Evolutionary conservation across 2,888 invertebrate species (phyloP).

Genomic region (Chymomyza procnemis): DNA sequence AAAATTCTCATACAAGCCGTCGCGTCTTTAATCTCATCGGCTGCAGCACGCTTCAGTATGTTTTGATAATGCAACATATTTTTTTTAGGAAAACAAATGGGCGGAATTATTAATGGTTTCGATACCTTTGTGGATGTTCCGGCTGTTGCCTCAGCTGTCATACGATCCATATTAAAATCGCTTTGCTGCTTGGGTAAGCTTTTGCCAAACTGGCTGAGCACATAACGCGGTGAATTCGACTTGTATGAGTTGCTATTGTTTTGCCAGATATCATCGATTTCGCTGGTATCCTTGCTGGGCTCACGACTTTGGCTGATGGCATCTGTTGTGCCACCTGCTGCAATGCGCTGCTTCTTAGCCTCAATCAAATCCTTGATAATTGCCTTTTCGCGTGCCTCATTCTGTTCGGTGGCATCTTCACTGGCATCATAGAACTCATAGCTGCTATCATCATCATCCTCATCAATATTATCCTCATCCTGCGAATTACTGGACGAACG

Average conservation of each 20-base stretch:
- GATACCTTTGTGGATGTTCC: slow-evolving; percentile 44
- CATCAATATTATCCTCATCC: slow-evolving; percentile 72
- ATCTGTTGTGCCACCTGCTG: slow-evolving; percentile 8
- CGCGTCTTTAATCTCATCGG: not conserved
- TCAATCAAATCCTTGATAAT: slow-evolving; percentile 48
- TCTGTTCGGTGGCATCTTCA: slow-evolving; percentile 29
- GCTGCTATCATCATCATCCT: slow-evolving; percentile 56
- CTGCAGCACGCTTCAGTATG: not conserved
- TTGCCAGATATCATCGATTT: slow-evolving; percentile 70
- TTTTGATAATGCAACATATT: slow-evolving; percentile 54
- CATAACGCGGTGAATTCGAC: slow-evolving; percentile 63
- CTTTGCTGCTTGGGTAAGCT: slow-evolving; percentile 47
- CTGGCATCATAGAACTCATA: slow-evolving; percentile 49
- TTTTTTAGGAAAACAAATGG: slow-evolving; percentile 50
- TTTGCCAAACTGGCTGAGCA: slow-evolving; percentile 63
- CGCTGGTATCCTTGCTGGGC: slow-evolving; percentile 43
- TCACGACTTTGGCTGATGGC: slow-evolving; percentile 10
- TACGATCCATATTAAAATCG: slow-evolving; percentile 45
- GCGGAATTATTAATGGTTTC: slow-evolving; percentile 52
- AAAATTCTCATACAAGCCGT: not conserved
- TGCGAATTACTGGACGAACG: slow-evolving; percentile 74
- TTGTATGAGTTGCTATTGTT: slow-evolving; percentile 64
- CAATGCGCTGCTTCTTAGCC: slow-evolving; percentile 33
- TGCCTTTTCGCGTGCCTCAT: slow-evolving; percentile 30
- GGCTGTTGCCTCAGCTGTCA: slow-evolving; percentile 21